phyloP scores from a whole-genome alignment of 30 jellyfish, hydroid and myxozoan genomes.

The Rhopilema esculentum region DNA sequence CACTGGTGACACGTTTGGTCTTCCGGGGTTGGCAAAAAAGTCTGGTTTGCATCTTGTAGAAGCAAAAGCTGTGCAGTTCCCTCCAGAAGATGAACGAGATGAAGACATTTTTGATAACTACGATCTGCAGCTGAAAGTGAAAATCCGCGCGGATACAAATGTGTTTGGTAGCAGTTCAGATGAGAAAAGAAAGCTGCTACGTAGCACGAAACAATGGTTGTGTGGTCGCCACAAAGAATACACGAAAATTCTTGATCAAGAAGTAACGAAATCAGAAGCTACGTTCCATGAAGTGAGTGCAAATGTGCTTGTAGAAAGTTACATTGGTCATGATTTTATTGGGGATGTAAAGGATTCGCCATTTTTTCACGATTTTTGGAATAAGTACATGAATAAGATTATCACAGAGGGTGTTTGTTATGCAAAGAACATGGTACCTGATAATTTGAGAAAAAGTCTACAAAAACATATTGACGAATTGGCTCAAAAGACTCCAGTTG shows the following conservation, averaged over 20 bases:
- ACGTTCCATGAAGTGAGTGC: slow-evolving; percentile 40
- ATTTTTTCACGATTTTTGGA: slow-evolving; percentile 55
- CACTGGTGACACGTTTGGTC: slow-evolving; percentile 44
- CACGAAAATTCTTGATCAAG: slow-evolving; percentile 43
- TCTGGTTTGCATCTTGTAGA: slow-evolving; percentile 40
- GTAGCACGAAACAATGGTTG: slow-evolving; percentile 29
- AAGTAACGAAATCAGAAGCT: background rate
- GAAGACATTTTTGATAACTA: slow-evolving; percentile 37
- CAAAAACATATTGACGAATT: slow-evolving; percentile 55
- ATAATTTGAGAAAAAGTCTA: slow-evolving; percentile 33
- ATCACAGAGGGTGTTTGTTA: slow-evolving; percentile 82
- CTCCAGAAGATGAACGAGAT: slow-evolving; percentile 43
- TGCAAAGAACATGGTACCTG: slow-evolving; percentile 55
- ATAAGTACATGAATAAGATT: slow-evolving; percentile 47
- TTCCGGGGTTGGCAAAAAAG: slow-evolving; percentile 40
- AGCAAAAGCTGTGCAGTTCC: slow-evolving; percentile 43
- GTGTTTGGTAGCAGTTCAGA: slow-evolving; percentile 9
- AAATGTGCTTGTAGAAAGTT: slow-evolving; percentile 38
- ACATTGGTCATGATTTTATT: background rate
- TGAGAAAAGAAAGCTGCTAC: background rate
- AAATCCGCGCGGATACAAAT: slow-evolving; percentile 53
- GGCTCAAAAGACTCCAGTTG: slow-evolving; percentile 70
- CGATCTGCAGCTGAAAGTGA: slow-evolving; percentile 21
- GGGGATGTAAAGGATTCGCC: slow-evolving; percentile 65
- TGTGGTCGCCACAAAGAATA: background rate